These are phyloP conservation scores for Zaprionus bogoriensis DNA, from an alignment of 2,888 invertebrate species.

Conservation along the genomic window DNA sequence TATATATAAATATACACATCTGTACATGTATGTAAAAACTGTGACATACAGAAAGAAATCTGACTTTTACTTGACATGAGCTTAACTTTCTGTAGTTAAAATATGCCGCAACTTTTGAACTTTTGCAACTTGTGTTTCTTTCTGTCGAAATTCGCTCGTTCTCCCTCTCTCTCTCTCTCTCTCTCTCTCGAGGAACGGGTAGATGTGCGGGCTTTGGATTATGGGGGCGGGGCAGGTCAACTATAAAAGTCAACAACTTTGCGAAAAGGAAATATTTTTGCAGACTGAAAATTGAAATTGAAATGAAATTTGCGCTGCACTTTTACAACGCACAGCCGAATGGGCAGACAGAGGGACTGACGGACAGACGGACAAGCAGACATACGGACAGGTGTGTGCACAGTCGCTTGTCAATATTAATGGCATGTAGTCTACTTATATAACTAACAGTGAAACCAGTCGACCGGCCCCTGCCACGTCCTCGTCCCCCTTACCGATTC, in stretches of 20 bases:
- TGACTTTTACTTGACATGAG: background rate
- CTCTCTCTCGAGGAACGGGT: background rate
- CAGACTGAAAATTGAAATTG: conserved; percentile 32
- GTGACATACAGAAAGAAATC: background rate
- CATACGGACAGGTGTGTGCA: background rate
- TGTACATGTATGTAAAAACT: background rate
- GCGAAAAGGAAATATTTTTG: conserved; percentile 20
- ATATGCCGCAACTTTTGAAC: conserved; percentile 15
- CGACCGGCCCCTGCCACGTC: background rate
- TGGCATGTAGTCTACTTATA: conserved; percentile 8
- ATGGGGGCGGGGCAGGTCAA: background rate
- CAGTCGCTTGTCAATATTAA: conserved; percentile 17
- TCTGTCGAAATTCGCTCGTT: background rate
- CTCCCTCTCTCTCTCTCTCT: background rate
- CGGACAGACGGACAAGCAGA: background rate
- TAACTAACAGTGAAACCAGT: conserved; percentile 15
- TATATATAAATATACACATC: background rate
- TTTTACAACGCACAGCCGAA: conserved; percentile 20
- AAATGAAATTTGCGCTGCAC: conserved; percentile 47
- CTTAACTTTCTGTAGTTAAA: conserved; percentile 13
- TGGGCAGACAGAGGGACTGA: background rate
- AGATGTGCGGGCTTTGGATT: background rate
- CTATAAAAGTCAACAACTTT: conserved; percentile 15
- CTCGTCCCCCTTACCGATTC: background rate
- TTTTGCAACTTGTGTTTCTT: conserved; percentile 5